phyloP scores from a whole-genome alignment of 2,113 vertebrate genomes.

The Limnothrissa miodon region DNA sequence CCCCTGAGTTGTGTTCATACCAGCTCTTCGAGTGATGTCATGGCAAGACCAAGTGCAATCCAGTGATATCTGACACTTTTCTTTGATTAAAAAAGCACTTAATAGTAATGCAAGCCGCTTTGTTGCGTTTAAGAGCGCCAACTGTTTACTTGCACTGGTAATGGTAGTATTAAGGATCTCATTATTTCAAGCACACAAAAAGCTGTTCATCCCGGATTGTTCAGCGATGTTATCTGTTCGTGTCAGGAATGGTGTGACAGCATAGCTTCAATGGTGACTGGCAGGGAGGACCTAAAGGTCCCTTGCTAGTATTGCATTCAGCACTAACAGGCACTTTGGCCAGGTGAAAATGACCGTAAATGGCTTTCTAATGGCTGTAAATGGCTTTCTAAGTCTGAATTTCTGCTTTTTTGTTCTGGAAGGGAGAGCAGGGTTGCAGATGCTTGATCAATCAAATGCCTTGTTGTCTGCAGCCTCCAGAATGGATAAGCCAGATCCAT shows the following conservation, averaged over 20 bases:
- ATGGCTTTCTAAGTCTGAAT: constrained; percentile 41
- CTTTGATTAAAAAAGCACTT: constrained; percentile 3
- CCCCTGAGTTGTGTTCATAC: constrained; percentile 47
- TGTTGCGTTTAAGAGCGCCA: not conserved
- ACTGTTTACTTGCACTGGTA: not conserved
- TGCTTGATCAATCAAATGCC: constrained; percentile 40
- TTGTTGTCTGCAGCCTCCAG: constrained; percentile 23
- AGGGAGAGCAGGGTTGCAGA: constrained; percentile 35
- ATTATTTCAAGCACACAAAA: constrained; percentile 52
- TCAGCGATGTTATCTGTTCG: not conserved
- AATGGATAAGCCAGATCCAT: not conserved
- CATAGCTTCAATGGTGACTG: not conserved
- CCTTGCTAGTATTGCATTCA: constrained; percentile 58
- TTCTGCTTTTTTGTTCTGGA: constrained; percentile 41
- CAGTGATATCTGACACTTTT: not conserved
- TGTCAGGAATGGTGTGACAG: not conserved
- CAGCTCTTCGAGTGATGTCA: constrained; percentile 49
- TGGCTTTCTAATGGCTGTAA: constrained; percentile 44
- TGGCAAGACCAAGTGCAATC: not conserved
- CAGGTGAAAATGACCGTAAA: constrained; percentile 28
- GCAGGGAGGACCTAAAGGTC: constrained; percentile 28
- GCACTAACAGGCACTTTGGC: constrained; percentile 76
- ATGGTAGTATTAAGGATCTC: constrained; percentile 31
- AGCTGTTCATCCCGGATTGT: not conserved
- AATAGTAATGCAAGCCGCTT: not conserved